phyloP scores from a whole-genome alignment of 2,113 vertebrate species.

The Tychaedon coryphoeus region DNA sequence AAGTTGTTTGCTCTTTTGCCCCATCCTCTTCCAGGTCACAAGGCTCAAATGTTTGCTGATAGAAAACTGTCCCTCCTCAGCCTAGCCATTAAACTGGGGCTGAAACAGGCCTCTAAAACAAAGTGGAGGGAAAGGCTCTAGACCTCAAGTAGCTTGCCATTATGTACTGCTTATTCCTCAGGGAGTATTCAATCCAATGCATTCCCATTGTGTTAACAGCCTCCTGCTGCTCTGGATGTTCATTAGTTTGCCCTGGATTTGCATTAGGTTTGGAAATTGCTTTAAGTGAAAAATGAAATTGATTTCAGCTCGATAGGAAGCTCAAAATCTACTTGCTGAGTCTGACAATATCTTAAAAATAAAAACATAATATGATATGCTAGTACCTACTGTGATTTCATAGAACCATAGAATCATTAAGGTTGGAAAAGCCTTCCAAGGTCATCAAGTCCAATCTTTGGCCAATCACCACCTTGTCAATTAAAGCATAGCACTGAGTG shows the following conservation, averaged over 20 bases:
- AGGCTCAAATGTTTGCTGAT: background rate
- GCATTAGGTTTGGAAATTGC: background rate
- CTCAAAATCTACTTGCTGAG: background rate
- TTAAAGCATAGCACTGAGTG: background rate
- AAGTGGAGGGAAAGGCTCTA: background rate
- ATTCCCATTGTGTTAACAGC: background rate
- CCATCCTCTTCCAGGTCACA: background rate
- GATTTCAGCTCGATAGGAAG: background rate
- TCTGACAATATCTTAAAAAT: background rate
- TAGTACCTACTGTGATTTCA: background rate
- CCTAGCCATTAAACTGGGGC: background rate
- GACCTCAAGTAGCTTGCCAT: background rate
- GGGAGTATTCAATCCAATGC: background rate
- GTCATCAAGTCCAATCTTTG: background rate
- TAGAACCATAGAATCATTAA: background rate
- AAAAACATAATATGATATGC: background rate
- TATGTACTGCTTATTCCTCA: background rate
- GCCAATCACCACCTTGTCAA: background rate
- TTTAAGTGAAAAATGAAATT: background rate
- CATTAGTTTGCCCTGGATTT: background rate
- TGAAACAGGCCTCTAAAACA: background rate
- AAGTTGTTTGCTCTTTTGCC: background rate
- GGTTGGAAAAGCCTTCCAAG: background rate
- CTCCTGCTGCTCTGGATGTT: background rate
- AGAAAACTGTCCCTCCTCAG: background rate